Base-by-base conservation (phyloP, 2,888 invertebrate species). In the Diloba caeruleocephala region DNA sequence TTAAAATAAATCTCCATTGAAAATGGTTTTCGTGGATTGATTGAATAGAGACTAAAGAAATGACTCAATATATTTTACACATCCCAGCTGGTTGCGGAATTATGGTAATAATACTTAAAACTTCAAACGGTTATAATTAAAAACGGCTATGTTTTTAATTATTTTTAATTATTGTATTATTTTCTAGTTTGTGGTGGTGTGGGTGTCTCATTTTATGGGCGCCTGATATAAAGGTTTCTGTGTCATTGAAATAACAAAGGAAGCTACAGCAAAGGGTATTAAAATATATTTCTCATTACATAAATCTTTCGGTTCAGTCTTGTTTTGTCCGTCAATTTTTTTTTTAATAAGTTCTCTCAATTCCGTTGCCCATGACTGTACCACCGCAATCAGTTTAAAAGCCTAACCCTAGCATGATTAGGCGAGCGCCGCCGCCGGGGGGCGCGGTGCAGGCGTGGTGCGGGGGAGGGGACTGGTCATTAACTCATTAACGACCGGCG, bases 371-470 rank as follows among this genome's bases (percentile, higher is more conserved):
- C 34, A 12, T 15, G 62, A 69, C 6, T 53, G 54, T 73, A 72
- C 66, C 26, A 33, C 63, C 74, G 56, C 77, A 87, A 86, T 85
- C 82, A 76, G 71, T 78, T 69, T 82, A 79, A 86, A 85, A 87
- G 85, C 79, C 74, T 79, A 78, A 74, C 76, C 78, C 76, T 62
- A 58, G 29, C 53, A 70, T 78, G 85, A 84, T 83, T 81, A 80
- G 74, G 60, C 64, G 51, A 28, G 33, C 48, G 44, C n/a, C n/a
- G 21, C 37, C 55, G 61, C 41, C 52, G 37, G 42, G 50, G 57
- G 64, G 61, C 38, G 50, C 42, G 44, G 45, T 67, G 48, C 52
- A 71, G 63, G 56, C 36, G 56, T 41, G 45, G 55, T n/a, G n/a
- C 39, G 9, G 53, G 34, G 12, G 58, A 46, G 63, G 19, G 48